Evolutionary conservation across 1,140 invertebrate species (phyloP).

Genomic region (Pemphigus obesinymphae): DNA sequence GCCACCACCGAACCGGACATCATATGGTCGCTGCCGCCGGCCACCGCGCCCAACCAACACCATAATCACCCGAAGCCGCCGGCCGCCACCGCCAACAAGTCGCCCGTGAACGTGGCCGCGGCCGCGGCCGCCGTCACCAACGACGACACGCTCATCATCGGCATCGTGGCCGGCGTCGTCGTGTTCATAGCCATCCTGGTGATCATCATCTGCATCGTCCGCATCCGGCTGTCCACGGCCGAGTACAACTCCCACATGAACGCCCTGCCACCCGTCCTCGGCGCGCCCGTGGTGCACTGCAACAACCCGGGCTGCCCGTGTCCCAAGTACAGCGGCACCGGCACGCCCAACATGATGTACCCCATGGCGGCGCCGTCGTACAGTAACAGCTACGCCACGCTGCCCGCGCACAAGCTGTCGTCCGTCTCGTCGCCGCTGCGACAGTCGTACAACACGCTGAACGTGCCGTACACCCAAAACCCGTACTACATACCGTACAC

Average conservation of each 20-base stretch:
- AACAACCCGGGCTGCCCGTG: conserved; percentile 47
- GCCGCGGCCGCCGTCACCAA: conserved; percentile 62
- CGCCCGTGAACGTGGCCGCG: conserved; percentile 48
- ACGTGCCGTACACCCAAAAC: conserved; percentile 43
- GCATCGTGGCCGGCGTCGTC: conserved; percentile 84
- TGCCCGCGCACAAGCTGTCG: conserved; percentile 47
- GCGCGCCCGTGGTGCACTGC: conserved; percentile 56
- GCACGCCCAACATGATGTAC: conserved; percentile 41
- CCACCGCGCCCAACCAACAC: conserved; percentile 49
- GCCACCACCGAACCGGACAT: conserved; percentile 65
- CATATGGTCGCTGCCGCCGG: conserved; percentile 76
- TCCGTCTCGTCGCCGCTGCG: conserved; percentile 47
- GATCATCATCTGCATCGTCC: conserved; percentile 80
- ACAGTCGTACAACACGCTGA: conserved; percentile 48
- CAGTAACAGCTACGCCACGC: conserved; percentile 46
- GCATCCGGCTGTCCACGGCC: conserved; percentile 53
- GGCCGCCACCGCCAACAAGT: conserved; percentile 53
- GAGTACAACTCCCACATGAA: conserved; percentile 54
- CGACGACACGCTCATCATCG: conserved; percentile 86
- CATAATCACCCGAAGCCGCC: conserved; percentile 53
- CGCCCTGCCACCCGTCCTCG: conserved; percentile 59
- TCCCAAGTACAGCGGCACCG: neutral
- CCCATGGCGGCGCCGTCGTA: conserved; percentile 44
- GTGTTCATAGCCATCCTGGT: conserved; percentile 83
- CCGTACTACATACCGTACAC: conserved; percentile 42